These are phyloP conservation scores for Catagonus wagneri DNA, from an alignment of 2,113 vertebrate genomes.

Conservation along the genomic window DNA sequence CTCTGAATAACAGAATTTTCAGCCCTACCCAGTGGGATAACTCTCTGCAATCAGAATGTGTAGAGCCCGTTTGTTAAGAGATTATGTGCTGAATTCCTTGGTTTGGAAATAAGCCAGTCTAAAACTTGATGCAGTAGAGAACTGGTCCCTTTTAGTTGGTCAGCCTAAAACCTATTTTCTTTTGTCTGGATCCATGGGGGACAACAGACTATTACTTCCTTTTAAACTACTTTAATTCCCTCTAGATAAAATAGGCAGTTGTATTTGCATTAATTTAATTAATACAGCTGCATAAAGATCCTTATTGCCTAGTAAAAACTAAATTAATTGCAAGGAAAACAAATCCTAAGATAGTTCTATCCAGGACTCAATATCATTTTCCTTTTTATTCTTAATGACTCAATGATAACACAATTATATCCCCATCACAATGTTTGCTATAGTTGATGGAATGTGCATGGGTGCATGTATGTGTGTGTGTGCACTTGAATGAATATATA, in stretches of 20 bases:
- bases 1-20: constrained; percentile 23
- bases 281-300: background rate
- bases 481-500: background rate
- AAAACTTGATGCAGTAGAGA: background rate
- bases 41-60: background rate
- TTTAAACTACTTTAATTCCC: background rate
- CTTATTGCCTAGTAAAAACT: background rate
- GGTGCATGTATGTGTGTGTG: fast-evolving
- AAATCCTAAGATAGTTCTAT: background rate
- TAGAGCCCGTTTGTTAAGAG: background rate
- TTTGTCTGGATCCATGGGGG: background rate
- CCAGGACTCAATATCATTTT: background rate
- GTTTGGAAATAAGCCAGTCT: constrained; percentile 8
- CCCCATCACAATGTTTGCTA: background rate
- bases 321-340: background rate
- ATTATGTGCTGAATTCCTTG: constrained; percentile 4
- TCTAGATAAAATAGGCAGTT: constrained; percentile 7
- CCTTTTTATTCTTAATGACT: constrained; percentile 30
- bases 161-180: constrained; percentile 16
- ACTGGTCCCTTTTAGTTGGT: background rate
- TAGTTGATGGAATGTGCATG: background rate
- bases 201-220: background rate
- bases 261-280: constrained; percentile 55
- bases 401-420: background rate
- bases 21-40: background rate